A percentile compares a stretch with the other conserved stretches of the same genome.
These are phyloP conservation scores for Artemia sinica DNA, from an alignment of 2,888 invertebrate genomes.

Conservation along the genomic window DNA sequence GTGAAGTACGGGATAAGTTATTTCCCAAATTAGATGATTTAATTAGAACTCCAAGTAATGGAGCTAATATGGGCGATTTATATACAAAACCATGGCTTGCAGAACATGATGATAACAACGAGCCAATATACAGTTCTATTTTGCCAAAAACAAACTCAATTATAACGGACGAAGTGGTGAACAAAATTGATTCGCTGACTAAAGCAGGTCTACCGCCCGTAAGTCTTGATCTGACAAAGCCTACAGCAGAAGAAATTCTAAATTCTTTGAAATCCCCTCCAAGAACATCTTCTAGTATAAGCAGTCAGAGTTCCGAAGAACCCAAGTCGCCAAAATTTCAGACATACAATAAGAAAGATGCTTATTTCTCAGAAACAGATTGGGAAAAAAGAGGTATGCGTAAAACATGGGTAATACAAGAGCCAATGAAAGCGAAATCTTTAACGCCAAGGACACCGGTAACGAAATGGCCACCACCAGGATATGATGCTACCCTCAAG, in stretches of 20 bases:
- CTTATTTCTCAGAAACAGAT: neutral
- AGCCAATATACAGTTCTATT: neutral
- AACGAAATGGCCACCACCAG: slow-evolving; percentile 8
- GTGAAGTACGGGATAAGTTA: slow-evolving; percentile 16
- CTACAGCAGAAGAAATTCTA: slow-evolving; percentile 1
- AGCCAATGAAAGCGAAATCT: neutral
- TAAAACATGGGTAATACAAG: slow-evolving; percentile 8
- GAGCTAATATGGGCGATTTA: neutral
- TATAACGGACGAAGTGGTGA: neutral
- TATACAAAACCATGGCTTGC: neutral
- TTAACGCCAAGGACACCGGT: neutral
- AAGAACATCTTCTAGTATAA: neutral
- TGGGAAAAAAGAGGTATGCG: neutral
- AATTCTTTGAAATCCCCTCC: neutral
- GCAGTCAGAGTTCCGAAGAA: slow-evolving; percentile 4
- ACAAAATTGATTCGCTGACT: neutral
- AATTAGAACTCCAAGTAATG: neutral
- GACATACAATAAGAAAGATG: slow-evolving; percentile 12
- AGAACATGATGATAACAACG: slow-evolving; percentile 2
- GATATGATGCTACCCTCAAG: slow-evolving; percentile 6
- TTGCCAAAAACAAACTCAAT: neutral
- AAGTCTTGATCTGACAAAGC: neutral
- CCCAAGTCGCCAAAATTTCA: neutral
- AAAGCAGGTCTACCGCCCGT: neutral
- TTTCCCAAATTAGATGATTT: neutral